Conservation (phyloP, 2,888 invertebrate genomes). For the Caenorhabditis plicata region DNA sequence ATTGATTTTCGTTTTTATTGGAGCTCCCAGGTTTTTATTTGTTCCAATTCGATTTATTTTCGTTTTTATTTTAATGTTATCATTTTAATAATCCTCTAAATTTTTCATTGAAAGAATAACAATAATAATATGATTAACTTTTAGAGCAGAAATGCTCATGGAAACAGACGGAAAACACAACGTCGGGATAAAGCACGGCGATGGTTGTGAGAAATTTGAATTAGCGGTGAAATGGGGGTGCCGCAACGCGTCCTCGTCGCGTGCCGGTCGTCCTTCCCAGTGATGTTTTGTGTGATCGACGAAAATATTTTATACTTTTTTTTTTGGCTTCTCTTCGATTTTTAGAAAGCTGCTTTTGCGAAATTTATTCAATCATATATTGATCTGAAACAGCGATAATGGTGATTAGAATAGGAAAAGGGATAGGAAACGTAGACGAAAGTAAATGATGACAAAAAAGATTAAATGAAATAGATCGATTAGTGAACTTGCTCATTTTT, state of each 20-base stretch:
- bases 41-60: no score
- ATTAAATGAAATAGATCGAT: no score
- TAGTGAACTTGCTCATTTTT: no score
- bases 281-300: constrained; percentile 36
- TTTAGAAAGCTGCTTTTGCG: no score
- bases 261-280: constrained; percentile 38
- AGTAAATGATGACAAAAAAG: no score
- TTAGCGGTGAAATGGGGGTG: constrained; percentile 22
- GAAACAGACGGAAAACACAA: background rate
- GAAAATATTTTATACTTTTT: constrained; percentile 7
- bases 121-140: background rate
- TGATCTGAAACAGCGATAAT: no score
- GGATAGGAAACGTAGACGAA: no score
- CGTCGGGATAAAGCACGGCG: constrained; percentile 1
- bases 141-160: constrained; percentile 1
- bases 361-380: no score
- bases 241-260: constrained; percentile 22
- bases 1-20: background rate
- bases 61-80: background rate
- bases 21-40: background rate
- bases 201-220: constrained; percentile 16
- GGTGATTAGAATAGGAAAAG: no score
- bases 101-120: background rate
- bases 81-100: background rate
- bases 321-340: no score